These are phyloP conservation scores for Pygocentrus nattereri DNA, from an alignment of 2,797 vertebrate genomes.

Conservation along the genomic window DNA sequence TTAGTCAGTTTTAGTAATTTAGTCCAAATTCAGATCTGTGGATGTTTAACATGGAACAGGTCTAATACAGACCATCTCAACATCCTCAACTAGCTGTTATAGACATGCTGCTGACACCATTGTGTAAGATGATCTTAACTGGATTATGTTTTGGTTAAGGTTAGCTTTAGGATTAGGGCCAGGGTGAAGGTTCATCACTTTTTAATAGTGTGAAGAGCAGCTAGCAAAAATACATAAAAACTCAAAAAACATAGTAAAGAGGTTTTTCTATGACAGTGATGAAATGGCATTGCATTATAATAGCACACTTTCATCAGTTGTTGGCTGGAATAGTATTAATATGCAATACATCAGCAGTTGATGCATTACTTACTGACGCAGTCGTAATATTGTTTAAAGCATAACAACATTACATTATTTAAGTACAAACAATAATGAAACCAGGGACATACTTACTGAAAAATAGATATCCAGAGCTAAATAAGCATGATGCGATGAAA, in stretches of 20 bases:
- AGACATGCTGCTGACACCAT: too few relatives aligned
- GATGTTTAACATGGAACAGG: too few relatives aligned
- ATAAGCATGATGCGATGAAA: constrained; percentile 17
- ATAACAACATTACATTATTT: background rate
- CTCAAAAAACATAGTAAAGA: background rate
- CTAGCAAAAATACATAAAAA: background rate
- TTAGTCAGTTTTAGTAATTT: too few relatives aligned
- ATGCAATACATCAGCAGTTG: background rate
- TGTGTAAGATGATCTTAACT: too few relatives aligned
- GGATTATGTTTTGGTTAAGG: too few relatives aligned
- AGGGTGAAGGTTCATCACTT: too few relatives aligned
- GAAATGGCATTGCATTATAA: background rate
- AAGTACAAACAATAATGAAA: background rate
- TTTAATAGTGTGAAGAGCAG: background rate
- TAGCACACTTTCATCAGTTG: background rate
- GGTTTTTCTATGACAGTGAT: background rate
- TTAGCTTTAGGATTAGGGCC: too few relatives aligned
- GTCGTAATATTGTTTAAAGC: too few relatives aligned
- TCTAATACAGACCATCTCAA: too few relatives aligned
- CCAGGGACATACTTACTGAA: background rate
- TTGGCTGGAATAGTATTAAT: background rate
- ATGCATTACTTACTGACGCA: background rate
- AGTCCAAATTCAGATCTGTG: too few relatives aligned
- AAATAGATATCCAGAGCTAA: background rate
- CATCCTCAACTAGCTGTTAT: too few relatives aligned